Conservation (phyloP, 1,140 invertebrate species). For the Harlomillsia oculata region DNA sequence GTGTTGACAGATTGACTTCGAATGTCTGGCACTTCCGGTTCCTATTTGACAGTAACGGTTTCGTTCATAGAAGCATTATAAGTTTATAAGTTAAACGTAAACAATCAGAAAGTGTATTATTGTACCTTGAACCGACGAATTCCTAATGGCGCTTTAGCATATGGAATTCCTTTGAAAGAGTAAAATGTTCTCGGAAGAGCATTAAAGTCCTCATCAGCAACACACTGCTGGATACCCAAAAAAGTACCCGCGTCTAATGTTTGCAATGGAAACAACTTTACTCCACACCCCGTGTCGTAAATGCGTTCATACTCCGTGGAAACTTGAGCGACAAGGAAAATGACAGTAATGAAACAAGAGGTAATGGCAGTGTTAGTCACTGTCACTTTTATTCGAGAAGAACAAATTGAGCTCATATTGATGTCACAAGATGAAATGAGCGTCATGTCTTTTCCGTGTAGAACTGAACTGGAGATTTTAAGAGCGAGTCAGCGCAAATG, state of each 20-base stretch:
- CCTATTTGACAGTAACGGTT: neutral
- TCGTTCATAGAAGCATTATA: neutral
- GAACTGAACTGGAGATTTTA: too few relatives aligned
- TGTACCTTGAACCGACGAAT: conserved; percentile 6
- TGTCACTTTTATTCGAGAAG: too few relatives aligned
- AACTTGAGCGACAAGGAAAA: too few relatives aligned
- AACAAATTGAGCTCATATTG: too few relatives aligned
- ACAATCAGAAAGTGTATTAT: neutral
- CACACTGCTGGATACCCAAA: conserved; percentile 2
- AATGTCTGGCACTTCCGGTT: conserved; percentile 7
- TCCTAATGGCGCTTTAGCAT: conserved; percentile 9
- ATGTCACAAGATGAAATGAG: too few relatives aligned
- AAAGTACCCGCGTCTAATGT: conserved; percentile 7
- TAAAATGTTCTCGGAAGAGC: conserved; percentile 7
- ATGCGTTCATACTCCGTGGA: too few relatives aligned
- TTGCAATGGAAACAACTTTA: too few relatives aligned
- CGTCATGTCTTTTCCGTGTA: too few relatives aligned
- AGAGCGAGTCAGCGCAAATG: too few relatives aligned
- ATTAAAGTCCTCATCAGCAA: conserved; percentile 8
- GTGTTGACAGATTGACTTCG: conserved; percentile 2
- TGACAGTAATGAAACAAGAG: too few relatives aligned
- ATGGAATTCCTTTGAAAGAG: conserved; percentile 20
- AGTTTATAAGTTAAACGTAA: neutral
- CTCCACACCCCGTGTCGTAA: too few relatives aligned
- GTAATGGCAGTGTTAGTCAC: too few relatives aligned